phyloP scores from a whole-genome alignment of 2,113 vertebrate genomes.

The Myrmecophaga tridactyla region DNA sequence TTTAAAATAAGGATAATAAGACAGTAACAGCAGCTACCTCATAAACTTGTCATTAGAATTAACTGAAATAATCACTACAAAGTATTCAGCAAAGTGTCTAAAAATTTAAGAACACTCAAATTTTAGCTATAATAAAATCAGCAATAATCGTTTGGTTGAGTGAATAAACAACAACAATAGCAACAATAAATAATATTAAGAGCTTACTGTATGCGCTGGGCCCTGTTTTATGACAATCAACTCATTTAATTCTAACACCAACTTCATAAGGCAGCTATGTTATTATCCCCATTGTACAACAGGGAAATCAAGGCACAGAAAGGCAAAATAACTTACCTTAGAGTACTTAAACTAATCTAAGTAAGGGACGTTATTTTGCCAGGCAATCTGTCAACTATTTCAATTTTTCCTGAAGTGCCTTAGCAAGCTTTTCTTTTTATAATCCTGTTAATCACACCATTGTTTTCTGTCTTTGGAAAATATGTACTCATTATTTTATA shows the following conservation, averaged over 20 bases:
- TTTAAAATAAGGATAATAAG: not conserved
- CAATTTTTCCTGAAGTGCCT: not conserved
- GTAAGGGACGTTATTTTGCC: too few relatives aligned
- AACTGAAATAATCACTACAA: not conserved
- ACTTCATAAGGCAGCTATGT: not conserved
- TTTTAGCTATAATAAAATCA: not conserved
- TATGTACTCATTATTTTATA: not conserved
- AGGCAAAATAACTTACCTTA: not conserved
- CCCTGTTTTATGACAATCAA: not conserved
- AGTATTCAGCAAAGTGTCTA: not conserved
- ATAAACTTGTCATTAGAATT: not conserved
- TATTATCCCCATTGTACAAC: not conserved
- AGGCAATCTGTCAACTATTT: not conserved
- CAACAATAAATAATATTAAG: not conserved
- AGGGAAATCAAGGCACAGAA: not conserved
- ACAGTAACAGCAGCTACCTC: not conserved
- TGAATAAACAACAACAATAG: not conserved
- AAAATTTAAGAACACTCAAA: not conserved
- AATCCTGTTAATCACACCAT: not conserved
- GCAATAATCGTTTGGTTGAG: not conserved
- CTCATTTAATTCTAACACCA: not conserved
- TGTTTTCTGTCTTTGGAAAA: not conserved
- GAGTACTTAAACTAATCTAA: too few relatives aligned
- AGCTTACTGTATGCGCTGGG: not conserved
- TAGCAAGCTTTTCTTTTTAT: not conserved